Evolutionary conservation across 2,888 invertebrate genomes (phyloP).

Genomic region (Eilema griseolum): DNA sequence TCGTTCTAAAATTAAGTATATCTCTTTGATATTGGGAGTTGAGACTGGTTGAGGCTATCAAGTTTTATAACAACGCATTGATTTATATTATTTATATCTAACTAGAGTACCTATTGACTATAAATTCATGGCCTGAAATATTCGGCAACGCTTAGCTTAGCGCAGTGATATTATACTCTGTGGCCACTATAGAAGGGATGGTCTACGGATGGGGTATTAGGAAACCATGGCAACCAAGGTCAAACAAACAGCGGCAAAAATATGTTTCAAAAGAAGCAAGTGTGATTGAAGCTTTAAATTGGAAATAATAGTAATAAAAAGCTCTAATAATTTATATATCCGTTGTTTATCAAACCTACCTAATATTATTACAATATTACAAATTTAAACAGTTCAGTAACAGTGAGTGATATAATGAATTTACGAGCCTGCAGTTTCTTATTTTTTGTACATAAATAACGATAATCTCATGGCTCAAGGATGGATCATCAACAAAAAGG

Average conservation of each 20-base stretch:
- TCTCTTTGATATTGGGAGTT: too few species aligned
- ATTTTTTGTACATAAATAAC: constrained; percentile 42
- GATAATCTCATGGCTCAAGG: constrained; percentile 72
- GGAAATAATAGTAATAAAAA: constrained; percentile 49
- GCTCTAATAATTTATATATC: constrained; percentile 24
- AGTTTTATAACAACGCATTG: too few species aligned
- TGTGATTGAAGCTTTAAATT: constrained; percentile 62
- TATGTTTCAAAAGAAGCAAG: constrained; percentile 82
- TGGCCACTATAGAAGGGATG: too few species aligned
- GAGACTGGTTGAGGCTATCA: too few species aligned
- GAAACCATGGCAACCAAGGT: constrained; percentile 80
- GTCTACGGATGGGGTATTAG: not conserved
- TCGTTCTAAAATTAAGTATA: not conserved
- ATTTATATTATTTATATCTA: too few species aligned
- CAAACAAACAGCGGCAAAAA: constrained; percentile 84
- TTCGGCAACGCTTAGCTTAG: too few species aligned
- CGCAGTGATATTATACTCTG: too few species aligned
- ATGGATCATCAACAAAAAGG: constrained; percentile 78
- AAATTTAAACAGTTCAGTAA: constrained; percentile 16
- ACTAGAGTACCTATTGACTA: too few species aligned
- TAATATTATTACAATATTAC: constrained; percentile 18
- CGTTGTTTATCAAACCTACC: constrained; percentile 21
- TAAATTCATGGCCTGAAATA: too few species aligned
- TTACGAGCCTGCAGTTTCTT: constrained; percentile 32
- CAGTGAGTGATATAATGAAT: constrained; percentile 40